Base-by-base conservation (phyloP, 1,140 invertebrate genomes). In the Lineus longissimus region DNA sequence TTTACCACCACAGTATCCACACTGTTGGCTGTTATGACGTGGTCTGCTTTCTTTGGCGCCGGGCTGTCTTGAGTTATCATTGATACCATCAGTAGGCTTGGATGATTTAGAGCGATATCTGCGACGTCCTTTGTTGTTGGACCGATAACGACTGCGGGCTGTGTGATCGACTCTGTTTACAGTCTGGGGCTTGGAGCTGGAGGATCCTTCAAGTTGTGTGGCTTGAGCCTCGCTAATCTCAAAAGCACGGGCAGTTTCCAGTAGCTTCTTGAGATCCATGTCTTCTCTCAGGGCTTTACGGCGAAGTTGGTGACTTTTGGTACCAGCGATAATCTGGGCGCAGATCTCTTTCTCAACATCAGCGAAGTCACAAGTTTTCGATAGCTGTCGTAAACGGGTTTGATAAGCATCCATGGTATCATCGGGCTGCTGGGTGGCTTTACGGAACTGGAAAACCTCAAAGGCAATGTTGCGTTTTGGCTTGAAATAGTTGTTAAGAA, bases 331-430 rank as follows among this genome's bases (percentile, higher is more conserved):
- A 7, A 51, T 51, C n/a, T 51, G 47, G 4, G 47, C n/a, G n/a
- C 47, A 27, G 19, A 51, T 23, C n/a, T 51, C 47, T n/a, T 27
- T 27, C 25, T 51, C 47, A n/a, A 51, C 47, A n/a, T 51, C 47
- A 51, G 47, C 47, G n/a, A 51, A 51, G 6, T 27, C 47, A 51
- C 47, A 51, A 4, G 19, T 51, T n/a, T 27, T n/a, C 6, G 47
- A 6, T 6, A 27, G 19, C 47, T 51, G 47, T 23, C 47, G 6
- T n/a, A 51, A 51, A 19, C 47, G n/a, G 47, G 47, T 51, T 9
- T 51, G 47, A n/a, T 51, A 51, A n/a, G 47, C n/a, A 51, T 51
- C 47, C n/a, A 51, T 51, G n/a, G 6, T 51, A 7, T 51, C 47
- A 51, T 27, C 47, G 4, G n/a, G 6, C 9, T 7, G n/a, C 47